Base-by-base conservation (phyloP, 2,888 invertebrate genomes). In the Lordiphosa fenestrarum region DNA sequence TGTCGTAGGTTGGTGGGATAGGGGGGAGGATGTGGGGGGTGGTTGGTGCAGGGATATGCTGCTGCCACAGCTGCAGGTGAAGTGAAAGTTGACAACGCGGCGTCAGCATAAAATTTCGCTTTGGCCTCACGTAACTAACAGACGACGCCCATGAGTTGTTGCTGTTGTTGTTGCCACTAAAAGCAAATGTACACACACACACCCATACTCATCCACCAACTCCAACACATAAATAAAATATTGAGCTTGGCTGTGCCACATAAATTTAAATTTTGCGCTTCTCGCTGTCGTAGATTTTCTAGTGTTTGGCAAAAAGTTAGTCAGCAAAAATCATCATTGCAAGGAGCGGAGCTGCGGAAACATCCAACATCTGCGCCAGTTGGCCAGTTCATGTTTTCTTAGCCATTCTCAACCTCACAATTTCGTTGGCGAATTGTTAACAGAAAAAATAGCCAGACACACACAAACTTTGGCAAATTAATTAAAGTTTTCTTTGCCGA, bases 21-120 rank as follows among this genome's bases (percentile, higher is more conserved):
- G 33, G 15, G 12, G 7, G 36, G 5, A 4, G 52, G 12, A 0
- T 10, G 36, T 39, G 41, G 1, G 9, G 2, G 13, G 36, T 42
- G 41, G 3, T n/a, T n/a, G 9, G 10, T 19, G 47, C 6, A 25
- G 9, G 44, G 36, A 33, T 33, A 13, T 49, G 33, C 39, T 65
- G 60, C 63, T 73, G 76, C 57, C 71, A 53, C 78, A 81, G 78
- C 84, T 77, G 84, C 73, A 85, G 69, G 66, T 69, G 71, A 85
- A 81, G 85, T 69, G 71, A 81, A 81, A 80, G 85, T 81, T 85
- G 85, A 85, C 81, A 83, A 71, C 57, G 73, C 68, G 60, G 53
- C 65, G 63, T 85, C 84, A 85, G 80, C 80, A 83, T 21, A 83
- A 80, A 76, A 60, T 63, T 66, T 61, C 60, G 63, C 62, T 63